Percentiles rank a stretch among this genome's conserved stretches.
These are phyloP conservation scores for Martes martes DNA, from an alignment of 2,113 vertebrate species.

Conservation along the genomic window DNA sequence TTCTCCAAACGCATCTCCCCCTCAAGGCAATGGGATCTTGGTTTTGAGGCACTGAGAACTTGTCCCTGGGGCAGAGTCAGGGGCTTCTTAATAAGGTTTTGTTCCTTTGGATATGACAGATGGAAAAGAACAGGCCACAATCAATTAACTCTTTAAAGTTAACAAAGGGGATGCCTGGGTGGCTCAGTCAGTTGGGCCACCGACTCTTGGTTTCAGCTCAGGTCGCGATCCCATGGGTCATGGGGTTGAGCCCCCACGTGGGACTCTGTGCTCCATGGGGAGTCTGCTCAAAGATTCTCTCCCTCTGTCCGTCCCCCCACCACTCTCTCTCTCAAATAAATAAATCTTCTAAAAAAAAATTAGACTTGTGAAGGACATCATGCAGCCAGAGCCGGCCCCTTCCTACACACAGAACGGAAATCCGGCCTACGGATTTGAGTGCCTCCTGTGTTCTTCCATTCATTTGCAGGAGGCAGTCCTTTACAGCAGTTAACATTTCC, in stretches of 20 bases:
- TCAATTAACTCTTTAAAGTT: not conserved
- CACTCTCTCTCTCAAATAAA: not conserved
- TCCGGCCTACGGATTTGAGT: not conserved
- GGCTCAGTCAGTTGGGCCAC: not conserved
- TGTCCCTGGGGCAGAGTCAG: not conserved
- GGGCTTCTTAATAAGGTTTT: not conserved
- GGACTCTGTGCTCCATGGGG: not conserved
- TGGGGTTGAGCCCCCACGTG: not conserved
- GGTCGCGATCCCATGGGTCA: not conserved
- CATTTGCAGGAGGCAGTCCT: not conserved
- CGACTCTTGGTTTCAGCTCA: not conserved
- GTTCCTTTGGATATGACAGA: not conserved
- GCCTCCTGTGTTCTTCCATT: not conserved
- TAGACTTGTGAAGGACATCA: not conserved
- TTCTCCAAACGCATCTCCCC: not conserved
- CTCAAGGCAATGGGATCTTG: not conserved
- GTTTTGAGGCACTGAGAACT: not conserved
- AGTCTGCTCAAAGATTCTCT: not conserved
- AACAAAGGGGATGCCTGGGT: not conserved
- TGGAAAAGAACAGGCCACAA: not conserved
- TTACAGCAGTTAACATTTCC: too few species aligned
- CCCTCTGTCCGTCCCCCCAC: not conserved
- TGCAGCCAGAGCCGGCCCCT: not conserved
- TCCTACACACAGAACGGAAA: not conserved
- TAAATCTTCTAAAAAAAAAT: not conserved